Evolutionary conservation across 2,113 vertebrate genomes (phyloP).

Genomic region (Callopanchax toddi): DNA sequence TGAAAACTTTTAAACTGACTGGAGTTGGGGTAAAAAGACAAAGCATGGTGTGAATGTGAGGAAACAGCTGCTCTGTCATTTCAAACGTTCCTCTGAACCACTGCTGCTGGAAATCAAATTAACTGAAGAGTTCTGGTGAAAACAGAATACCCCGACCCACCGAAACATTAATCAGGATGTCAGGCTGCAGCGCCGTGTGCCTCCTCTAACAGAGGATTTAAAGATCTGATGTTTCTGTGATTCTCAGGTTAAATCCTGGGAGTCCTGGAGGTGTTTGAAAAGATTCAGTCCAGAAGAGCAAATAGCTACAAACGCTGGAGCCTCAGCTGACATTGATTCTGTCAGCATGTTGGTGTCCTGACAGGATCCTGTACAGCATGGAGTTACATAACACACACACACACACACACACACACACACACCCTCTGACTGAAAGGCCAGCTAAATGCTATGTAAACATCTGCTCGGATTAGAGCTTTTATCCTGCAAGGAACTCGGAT

Average conservation of each 20-base stretch:
- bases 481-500: slow-evolving; percentile 40
- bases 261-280: too few relatives aligned
- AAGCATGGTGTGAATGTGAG: neutral
- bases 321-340: slow-evolving; percentile 50
- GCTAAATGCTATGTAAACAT: slow-evolving; percentile 62
- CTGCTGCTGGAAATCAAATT: neutral
- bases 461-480: slow-evolving; percentile 45
- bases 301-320: slow-evolving; percentile 30
- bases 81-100: neutral
- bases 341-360: slow-evolving; percentile 42
- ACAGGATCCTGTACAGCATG: slow-evolving; percentile 19
- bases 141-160: neutral
- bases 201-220: neutral
- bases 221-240: too few relatives aligned
- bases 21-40: neutral
- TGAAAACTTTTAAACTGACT: neutral
- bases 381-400: slow-evolving; percentile 32
- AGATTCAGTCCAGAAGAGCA: slow-evolving; percentile 23
- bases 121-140: neutral
- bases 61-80: slow-evolving; percentile 3
- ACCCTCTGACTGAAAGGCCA: slow-evolving; percentile 7
- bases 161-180: slow-evolving; percentile 5
- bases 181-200: neutral
- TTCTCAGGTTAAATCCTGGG: too few relatives aligned
- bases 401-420: slow-evolving; percentile 23